phyloP scores from a whole-genome alignment of 1,140 invertebrate genomes.

The Drosophila kohkoa region DNA sequence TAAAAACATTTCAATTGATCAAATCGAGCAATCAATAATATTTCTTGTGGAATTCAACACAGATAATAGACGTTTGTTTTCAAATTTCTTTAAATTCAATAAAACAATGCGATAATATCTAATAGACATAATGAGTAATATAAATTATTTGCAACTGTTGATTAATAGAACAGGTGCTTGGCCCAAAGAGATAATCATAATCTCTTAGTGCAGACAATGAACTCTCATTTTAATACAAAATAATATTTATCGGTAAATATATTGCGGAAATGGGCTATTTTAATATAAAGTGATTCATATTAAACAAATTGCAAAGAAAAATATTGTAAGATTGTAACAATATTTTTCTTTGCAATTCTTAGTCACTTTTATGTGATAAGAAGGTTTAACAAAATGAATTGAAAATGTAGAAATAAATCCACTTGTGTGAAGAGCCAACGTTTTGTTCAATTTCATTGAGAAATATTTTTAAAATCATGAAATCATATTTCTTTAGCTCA shows the following conservation, averaged over 20 bases:
- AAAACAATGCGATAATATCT: conserved; percentile 7
- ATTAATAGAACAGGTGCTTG: conserved; percentile 25
- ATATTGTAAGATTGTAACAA: too few relatives aligned
- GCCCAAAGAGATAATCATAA: conserved; percentile 6
- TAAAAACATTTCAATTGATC: conserved; percentile 6
- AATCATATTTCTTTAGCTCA: neutral
- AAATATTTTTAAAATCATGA: neutral
- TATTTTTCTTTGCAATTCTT: neutral
- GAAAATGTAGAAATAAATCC: neutral
- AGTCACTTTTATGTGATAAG: neutral
- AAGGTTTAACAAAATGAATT: neutral
- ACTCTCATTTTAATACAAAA: conserved; percentile 5
- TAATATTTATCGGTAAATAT: neutral
- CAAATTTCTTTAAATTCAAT: conserved; percentile 6
- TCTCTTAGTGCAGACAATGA: neutral
- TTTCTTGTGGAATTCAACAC: neutral
- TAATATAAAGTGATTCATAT: neutral
- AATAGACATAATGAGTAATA: conserved; percentile 6
- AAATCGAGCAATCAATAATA: neutral
- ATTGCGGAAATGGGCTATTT: neutral
- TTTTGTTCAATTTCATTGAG: neutral
- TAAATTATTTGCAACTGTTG: neutral
- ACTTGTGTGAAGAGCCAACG: neutral
- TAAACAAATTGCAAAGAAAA: too few relatives aligned
- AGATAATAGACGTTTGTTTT: conserved; percentile 33